phyloP scores from a whole-genome alignment of 92 coral and sea anemone species.

The Zoanthus sociatus region DNA sequence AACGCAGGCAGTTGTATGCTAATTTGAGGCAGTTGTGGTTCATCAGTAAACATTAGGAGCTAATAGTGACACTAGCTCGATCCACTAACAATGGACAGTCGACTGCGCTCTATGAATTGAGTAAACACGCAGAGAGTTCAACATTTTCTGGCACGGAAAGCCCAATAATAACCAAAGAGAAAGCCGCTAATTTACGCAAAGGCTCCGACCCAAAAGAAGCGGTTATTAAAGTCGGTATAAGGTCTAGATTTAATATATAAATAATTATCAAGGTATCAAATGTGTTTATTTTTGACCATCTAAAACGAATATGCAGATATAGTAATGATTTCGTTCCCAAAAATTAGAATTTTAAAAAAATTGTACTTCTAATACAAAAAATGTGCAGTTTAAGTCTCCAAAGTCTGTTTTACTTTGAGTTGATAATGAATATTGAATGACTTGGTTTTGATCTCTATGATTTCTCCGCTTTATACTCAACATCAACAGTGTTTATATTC shows the following conservation, averaged over 20 bases:
- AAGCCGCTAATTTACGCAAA: neutral
- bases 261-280: neutral
- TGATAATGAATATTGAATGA: too few relatives aligned
- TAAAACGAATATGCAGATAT: neutral
- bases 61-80: constrained; percentile 53
- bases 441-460: too few relatives aligned
- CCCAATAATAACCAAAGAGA: neutral
- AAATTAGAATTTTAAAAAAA: neutral
- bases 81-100: constrained; percentile 50
- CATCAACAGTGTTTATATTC: too few relatives aligned
- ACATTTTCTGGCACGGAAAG: constrained; percentile 24
- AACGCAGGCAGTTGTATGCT: constrained; percentile 53
- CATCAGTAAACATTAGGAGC: constrained; percentile 53
- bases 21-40: constrained; percentile 54
- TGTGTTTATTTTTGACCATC: neutral
- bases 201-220: neutral
- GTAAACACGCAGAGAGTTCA: constrained; percentile 39
- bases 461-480: too few relatives aligned
- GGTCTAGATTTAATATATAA: neutral
- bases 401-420: too few relatives aligned
- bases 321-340: neutral
- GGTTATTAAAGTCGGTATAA: neutral
- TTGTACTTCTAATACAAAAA: too few relatives aligned
- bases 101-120: constrained; percentile 28
- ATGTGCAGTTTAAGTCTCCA: too few relatives aligned